Percentiles rank a stretch among this genome's conserved stretches.
These are phyloP conservation scores for Sinopyrophorus schimmeli DNA, from an alignment of 2,888 invertebrate species.

Conservation along the genomic window DNA sequence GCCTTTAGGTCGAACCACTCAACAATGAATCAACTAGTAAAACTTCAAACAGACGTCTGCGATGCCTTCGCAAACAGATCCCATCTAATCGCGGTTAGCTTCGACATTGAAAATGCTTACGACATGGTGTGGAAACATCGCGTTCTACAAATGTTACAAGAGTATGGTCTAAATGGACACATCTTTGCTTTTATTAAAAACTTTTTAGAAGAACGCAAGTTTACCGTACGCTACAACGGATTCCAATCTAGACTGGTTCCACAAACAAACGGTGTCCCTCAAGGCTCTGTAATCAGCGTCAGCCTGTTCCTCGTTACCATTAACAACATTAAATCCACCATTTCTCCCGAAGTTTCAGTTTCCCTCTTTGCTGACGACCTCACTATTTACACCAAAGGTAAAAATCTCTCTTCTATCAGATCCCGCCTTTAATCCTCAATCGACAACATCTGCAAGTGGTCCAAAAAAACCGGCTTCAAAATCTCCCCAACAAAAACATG, in stretches of 20 bases:
- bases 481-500: not conserved
- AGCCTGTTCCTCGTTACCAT: not conserved
- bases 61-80: not conserved
- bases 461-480: not conserved
- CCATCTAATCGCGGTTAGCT: not conserved
- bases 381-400: not conserved
- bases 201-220: not conserved
- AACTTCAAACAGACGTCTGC: conserved; percentile 38
- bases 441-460: not conserved
- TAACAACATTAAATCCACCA: not conserved
- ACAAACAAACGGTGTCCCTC: not conserved
- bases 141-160: not conserved
- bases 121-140: not conserved
- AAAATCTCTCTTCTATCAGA: not conserved
- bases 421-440: not conserved
- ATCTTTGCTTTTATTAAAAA: not conserved
- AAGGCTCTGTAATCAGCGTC: not conserved
- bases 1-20: not conserved
- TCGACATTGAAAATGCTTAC: not conserved
- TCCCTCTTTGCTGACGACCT: not conserved
- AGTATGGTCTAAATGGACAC: not conserved
- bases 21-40: not conserved
- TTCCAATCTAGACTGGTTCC: not conserved
- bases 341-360: not conserved
- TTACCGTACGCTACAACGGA: not conserved